Conservation (phyloP, 2,113 vertebrate species). For the Aspiorhynchus laticeps region DNA sequence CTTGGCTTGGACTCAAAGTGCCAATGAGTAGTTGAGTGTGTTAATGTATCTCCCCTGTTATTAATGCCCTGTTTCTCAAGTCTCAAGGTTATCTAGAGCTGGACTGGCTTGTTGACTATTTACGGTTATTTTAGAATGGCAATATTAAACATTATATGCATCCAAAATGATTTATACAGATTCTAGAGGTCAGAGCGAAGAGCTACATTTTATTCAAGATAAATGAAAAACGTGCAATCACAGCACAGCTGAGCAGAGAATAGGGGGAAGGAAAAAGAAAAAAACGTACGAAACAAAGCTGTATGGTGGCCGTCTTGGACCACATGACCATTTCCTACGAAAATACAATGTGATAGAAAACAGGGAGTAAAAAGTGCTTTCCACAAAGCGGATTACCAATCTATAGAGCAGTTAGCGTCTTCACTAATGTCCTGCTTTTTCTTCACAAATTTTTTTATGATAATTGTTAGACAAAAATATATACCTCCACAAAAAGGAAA, state of each 20-base stretch:
- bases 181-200: conserved; percentile 45
- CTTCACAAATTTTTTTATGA: conserved; percentile 56
- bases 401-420: conserved; percentile 77
- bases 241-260: conserved; percentile 34
- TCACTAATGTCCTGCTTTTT: conserved; percentile 62
- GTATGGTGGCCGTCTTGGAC: conserved; percentile 81
- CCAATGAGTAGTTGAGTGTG: neutral
- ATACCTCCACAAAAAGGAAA: conserved; percentile 67
- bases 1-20: conserved; percentile 8
- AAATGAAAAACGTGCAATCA: conserved; percentile 12
- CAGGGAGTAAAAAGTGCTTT: conserved; percentile 85
- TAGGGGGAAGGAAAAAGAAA: conserved; percentile 61
- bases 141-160: conserved; percentile 37
- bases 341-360: conserved; percentile 95
- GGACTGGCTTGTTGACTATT: conserved; percentile 28
- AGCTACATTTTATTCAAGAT: conserved; percentile 50
- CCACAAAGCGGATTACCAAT: conserved; percentile 87
- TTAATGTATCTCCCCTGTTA: neutral
- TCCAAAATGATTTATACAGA: conserved; percentile 42
- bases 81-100: conserved; percentile 18
- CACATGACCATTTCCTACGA: conserved; percentile 85
- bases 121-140: conserved; percentile 26
- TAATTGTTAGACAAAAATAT: conserved; percentile 83
- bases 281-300: conserved; percentile 66
- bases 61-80: conserved; percentile 36